phyloP scores from a whole-genome alignment of 2,113 vertebrate genomes.

The Callionymus lyra region DNA sequence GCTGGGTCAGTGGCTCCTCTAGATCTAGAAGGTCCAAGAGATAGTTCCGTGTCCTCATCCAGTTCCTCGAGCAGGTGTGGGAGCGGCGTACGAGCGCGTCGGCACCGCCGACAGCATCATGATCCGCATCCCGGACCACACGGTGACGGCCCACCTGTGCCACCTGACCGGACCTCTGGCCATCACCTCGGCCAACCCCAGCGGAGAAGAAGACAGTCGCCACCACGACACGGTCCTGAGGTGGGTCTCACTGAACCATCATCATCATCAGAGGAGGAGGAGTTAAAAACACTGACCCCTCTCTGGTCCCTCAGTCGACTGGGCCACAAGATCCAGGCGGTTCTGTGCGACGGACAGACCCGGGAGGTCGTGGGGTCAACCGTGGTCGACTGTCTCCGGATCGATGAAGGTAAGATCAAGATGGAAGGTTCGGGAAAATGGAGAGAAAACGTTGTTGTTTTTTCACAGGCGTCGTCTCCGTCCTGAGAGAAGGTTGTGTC shows the following conservation, averaged over 20 bases:
- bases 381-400: slow-evolving; percentile 77
- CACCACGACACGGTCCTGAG: slow-evolving; percentile 82
- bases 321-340: slow-evolving; percentile 78
- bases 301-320: slow-evolving; percentile 71
- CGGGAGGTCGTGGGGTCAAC: slow-evolving; percentile 81
- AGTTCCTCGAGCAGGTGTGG: slow-evolving; percentile 62
- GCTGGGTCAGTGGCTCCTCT: slow-evolving; percentile 59
- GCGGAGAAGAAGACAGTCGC: slow-evolving; percentile 80
- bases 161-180: slow-evolving; percentile 79
- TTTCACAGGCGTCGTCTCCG: slow-evolving; percentile 67
- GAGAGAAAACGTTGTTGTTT: neutral
- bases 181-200: slow-evolving; percentile 84
- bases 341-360: slow-evolving; percentile 80
- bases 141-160: slow-evolving; percentile 74
- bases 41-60: neutral
- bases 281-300: neutral
- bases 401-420: slow-evolving; percentile 73
- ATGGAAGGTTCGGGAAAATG: neutral
- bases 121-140: slow-evolving; percentile 84
- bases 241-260: slow-evolving; percentile 48
- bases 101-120: slow-evolving; percentile 84
- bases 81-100: slow-evolving; percentile 75
- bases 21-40: neutral
- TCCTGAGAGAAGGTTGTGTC: slow-evolving; percentile 80
- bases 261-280: neutral